Conservation (phyloP, 1,140 invertebrate species). For the Eueides isabella region DNA sequence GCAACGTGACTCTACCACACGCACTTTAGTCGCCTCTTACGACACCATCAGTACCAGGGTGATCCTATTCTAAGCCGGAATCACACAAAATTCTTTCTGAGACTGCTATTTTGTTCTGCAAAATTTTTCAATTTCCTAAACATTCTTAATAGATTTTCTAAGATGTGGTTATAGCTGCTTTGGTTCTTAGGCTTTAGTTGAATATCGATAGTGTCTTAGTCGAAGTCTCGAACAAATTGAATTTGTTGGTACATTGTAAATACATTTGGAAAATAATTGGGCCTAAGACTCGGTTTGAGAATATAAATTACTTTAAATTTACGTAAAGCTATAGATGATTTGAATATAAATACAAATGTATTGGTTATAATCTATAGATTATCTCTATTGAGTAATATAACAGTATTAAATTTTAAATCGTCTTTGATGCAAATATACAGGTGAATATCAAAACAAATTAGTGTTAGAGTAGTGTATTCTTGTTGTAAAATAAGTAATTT, state of each 20-base stretch:
- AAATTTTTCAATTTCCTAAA: background rate
- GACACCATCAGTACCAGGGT: too few species aligned
- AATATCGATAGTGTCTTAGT: background rate
- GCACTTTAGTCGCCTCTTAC: too few species aligned
- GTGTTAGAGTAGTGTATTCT: too few species aligned
- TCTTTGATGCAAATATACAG: too few species aligned
- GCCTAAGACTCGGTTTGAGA: background rate
- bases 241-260: background rate
- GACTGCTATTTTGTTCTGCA: conserved; percentile 19
- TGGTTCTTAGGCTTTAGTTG: background rate
- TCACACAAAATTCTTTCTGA: too few species aligned
- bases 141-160: conserved; percentile 12
- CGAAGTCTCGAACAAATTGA: background rate
- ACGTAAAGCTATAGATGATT: background rate
- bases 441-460: too few species aligned
- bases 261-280: background rate
- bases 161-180: background rate
- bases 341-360: background rate
- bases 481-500: too few species aligned
- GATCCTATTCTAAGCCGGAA: too few species aligned
- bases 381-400: too few species aligned
- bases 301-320: background rate
- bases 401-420: too few species aligned
- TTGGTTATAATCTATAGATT: too few species aligned
- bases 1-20: too few species aligned